phyloP scores from a whole-genome alignment of 2,113 vertebrate species.

The Rhadina sibilatrix region DNA sequence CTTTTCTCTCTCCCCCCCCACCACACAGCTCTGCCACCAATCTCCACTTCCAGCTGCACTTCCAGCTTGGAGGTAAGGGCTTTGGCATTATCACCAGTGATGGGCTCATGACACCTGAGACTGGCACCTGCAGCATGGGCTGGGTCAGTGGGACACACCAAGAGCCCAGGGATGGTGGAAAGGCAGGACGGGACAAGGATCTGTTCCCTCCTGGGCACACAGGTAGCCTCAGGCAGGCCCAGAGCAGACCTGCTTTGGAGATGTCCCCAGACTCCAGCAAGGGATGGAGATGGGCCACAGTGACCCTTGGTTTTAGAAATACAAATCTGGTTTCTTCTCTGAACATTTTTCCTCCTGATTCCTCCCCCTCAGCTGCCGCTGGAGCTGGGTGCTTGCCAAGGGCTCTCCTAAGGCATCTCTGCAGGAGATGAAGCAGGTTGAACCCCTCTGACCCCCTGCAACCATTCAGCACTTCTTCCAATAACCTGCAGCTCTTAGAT shows the following conservation, averaged over 20 bases:
- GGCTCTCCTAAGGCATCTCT: not conserved
- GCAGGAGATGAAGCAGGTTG: not conserved
- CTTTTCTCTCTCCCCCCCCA: not conserved
- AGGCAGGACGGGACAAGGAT: not conserved
- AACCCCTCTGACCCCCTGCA: not conserved
- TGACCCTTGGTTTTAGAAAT: not conserved
- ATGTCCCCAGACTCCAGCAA: not conserved
- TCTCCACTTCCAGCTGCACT: not conserved
- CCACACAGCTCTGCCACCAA: not conserved
- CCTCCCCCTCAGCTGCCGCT: not conserved
- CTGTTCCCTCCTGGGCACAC: accelerated
- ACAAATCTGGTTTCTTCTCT: not conserved
- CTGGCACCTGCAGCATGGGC: not conserved
- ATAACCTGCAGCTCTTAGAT: not conserved
- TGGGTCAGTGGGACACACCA: accelerated
- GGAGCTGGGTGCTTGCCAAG: not conserved
- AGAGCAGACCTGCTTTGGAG: not conserved
- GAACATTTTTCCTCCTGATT: not conserved
- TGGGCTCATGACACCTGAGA: not conserved
- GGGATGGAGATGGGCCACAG: not conserved
- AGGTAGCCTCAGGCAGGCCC: not conserved
- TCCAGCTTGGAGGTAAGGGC: not conserved
- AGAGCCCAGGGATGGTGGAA: not conserved
- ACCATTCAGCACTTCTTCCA: not conserved
- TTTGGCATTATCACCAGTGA: not conserved